These are phyloP conservation scores for Natator depressus DNA, from an alignment of 2,113 vertebrate species.

Conservation along the genomic window DNA sequence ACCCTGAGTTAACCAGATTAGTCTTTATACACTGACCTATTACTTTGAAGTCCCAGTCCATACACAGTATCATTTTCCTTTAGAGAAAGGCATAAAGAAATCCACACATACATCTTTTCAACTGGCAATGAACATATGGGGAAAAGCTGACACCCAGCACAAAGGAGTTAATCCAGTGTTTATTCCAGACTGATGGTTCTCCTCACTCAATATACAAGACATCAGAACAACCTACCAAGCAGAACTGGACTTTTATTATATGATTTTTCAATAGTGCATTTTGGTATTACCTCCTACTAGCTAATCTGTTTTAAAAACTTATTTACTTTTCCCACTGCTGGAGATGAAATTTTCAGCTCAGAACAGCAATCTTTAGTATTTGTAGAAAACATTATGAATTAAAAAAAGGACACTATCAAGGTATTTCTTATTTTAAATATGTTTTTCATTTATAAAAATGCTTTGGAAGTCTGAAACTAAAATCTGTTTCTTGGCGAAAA, in stretches of 20 bases:
- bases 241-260: constrained; percentile 71
- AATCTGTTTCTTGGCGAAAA: constrained; percentile 60
- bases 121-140: constrained; percentile 55
- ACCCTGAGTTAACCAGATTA: neutral
- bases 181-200: constrained; percentile 83
- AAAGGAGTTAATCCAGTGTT: constrained; percentile 84
- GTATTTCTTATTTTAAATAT: constrained; percentile 79
- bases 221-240: constrained; percentile 81
- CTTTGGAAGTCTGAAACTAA: constrained; percentile 81
- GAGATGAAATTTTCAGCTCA: constrained; percentile 79
- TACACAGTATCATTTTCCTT: neutral
- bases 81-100: neutral
- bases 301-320: constrained; percentile 52
- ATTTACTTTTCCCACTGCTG: constrained; percentile 34
- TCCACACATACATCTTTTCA: neutral
- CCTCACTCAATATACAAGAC: constrained; percentile 79
- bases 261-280: constrained; percentile 74
- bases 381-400: constrained; percentile 77
- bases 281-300: constrained; percentile 75
- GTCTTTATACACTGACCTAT: neutral
- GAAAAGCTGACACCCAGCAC: constrained; percentile 77
- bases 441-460: constrained; percentile 82
- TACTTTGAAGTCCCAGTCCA: neutral
- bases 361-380: constrained; percentile 76
- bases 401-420: constrained; percentile 81